A percentile compares a stretch with the other conserved stretches of the same genome.
phyloP scores from a whole-genome alignment of 2,888 invertebrate species.

The Conomelus anceps region DNA sequence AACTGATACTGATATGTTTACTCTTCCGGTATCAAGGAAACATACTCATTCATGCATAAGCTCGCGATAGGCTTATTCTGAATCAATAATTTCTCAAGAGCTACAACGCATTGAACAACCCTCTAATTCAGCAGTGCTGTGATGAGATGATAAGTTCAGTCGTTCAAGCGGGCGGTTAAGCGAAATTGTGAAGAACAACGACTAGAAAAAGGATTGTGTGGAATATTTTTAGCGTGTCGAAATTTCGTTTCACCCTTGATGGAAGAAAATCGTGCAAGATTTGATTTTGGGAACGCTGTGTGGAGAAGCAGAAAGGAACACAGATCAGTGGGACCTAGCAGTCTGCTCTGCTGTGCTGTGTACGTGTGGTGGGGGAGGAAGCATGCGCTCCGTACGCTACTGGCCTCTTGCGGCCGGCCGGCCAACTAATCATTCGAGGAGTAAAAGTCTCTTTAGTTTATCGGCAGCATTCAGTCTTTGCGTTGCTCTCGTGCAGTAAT shows the following conservation, averaged over 20 bases:
- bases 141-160: not conserved
- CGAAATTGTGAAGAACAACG: not conserved
- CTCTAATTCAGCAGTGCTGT: not conserved
- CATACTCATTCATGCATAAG: not conserved
- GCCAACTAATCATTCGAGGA: not conserved
- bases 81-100: not conserved
- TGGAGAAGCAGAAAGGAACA: not conserved
- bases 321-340: not conserved
- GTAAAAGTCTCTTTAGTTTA: constrained; percentile 17
- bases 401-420: not conserved
- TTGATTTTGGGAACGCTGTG: not conserved
- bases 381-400: not conserved
- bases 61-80: not conserved
- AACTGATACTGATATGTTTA: not conserved
- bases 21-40: not conserved
- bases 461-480: constrained; percentile 15
- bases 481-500: constrained; percentile 18
- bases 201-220: not conserved
- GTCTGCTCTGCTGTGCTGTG: not conserved
- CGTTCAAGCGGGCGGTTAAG: not conserved
- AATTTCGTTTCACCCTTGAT: not conserved
- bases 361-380: not conserved
- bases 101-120: not conserved
- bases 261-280: not conserved
- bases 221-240: not conserved